Conservation (phyloP, 2,797 vertebrate species). For the Hirundo rustica region DNA sequence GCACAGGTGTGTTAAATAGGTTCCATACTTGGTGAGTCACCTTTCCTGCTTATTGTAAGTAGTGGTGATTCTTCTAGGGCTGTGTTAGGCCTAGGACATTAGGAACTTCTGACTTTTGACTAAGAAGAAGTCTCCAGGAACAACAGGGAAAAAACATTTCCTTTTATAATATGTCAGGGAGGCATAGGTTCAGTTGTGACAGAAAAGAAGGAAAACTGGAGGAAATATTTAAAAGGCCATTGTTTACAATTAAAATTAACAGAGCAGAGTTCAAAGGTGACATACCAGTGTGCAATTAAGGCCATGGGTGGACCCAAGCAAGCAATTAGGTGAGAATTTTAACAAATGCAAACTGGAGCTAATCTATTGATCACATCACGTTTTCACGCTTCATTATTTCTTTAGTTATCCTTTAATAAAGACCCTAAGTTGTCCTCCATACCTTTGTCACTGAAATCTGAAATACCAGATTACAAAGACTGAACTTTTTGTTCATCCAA, state of each 20-base stretch:
- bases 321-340: slow-evolving; percentile 51
- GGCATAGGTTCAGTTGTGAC: background rate
- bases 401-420: background rate
- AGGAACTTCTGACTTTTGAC: background rate
- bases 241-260: slow-evolving; percentile 58
- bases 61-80: background rate
- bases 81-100: background rate
- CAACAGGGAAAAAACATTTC: background rate
- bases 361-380: slow-evolving; percentile 28
- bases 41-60: background rate
- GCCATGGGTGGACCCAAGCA: background rate
- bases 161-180: background rate
- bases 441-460: background rate
- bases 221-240: slow-evolving; percentile 34
- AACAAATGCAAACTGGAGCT: slow-evolving; percentile 41
- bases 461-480: slow-evolving; percentile 3
- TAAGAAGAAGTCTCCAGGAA: background rate
- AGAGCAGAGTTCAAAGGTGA: slow-evolving; percentile 60
- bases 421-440: background rate
- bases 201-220: background rate
- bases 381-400: slow-evolving; percentile 12
- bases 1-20: background rate
- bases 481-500: background rate
- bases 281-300: slow-evolving; percentile 39
- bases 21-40: background rate